These are phyloP conservation scores for Brassicogethes aeneus DNA, from an alignment of 2,888 invertebrate genomes.

Conservation along the genomic window DNA sequence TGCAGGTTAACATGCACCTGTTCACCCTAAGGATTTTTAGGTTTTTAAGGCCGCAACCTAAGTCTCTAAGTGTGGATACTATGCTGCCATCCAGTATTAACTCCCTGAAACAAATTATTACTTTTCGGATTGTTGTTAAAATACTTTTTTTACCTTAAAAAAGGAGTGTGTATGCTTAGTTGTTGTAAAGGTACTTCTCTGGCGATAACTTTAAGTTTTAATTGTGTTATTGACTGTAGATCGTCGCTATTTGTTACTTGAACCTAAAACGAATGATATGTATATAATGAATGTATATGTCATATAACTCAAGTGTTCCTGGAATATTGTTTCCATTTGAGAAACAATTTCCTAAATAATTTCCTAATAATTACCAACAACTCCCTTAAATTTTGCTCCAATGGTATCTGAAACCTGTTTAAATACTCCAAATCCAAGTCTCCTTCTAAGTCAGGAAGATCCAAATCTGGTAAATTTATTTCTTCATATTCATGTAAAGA, in stretches of 20 bases:
- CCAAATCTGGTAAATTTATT: too few species aligned
- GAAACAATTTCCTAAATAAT: background rate
- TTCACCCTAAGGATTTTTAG: conserved; percentile 52
- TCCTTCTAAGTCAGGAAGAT: background rate
- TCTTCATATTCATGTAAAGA: too few species aligned
- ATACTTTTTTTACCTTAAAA: conserved; percentile 37
- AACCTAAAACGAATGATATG: conserved; percentile 27
- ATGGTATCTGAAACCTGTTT: conserved; percentile 11
- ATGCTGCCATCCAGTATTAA: conserved; percentile 60
- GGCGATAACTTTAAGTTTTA: conserved; percentile 56
- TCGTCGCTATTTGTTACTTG: conserved; percentile 40
- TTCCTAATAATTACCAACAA: conserved; percentile 25
- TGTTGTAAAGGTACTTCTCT: conserved; percentile 56
- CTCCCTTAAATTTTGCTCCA: conserved; percentile 25
- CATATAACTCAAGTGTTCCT: background rate
- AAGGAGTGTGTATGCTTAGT: conserved; percentile 53
- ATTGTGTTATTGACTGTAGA: conserved; percentile 45
- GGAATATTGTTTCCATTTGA: too few species aligned
- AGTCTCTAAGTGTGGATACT: conserved; percentile 55
- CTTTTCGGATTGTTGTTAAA: background rate
- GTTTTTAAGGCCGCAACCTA: conserved; percentile 55
- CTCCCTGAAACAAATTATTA: conserved; percentile 29
- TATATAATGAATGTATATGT: background rate
- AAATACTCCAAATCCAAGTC: conserved; percentile 4
- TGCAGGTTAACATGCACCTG: conserved; percentile 53